Evolutionary conservation across 1,140 invertebrate species (phyloP).

Genomic region (Brevipalpus yothersi): DNA sequence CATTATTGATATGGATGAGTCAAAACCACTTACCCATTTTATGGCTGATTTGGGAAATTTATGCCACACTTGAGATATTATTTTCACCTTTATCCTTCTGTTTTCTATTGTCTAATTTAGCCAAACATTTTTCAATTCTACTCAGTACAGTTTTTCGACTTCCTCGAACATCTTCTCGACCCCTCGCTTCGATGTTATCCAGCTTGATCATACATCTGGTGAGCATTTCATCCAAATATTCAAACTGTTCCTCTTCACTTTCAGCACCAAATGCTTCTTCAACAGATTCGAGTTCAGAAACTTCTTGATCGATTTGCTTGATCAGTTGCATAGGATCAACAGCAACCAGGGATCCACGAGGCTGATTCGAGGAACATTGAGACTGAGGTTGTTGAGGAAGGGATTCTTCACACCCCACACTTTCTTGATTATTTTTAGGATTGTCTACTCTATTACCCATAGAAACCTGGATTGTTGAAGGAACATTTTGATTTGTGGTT

Average conservation of each 20-base stretch:
- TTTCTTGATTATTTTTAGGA: too few species aligned
- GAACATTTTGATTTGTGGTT: too few species aligned
- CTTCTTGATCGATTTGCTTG: slow-evolving; percentile 47
- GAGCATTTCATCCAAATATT: slow-evolving; percentile 78
- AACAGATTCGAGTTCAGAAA: slow-evolving; percentile 42
- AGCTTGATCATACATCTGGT: slow-evolving; percentile 69
- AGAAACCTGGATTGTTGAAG: too few species aligned
- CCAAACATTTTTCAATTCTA: slow-evolving; percentile 58
- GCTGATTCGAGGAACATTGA: neutral
- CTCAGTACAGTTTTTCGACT: slow-evolving; percentile 64
- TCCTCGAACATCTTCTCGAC: slow-evolving; percentile 57
- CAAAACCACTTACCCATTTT: too few species aligned
- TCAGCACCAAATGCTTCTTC: slow-evolving; percentile 49
- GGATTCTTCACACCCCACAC: too few species aligned
- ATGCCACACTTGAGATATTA: too few species aligned
- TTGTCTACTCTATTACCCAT: too few species aligned
- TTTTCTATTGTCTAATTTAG: slow-evolving; percentile 36
- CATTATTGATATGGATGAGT: too few species aligned
- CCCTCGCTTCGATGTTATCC: slow-evolving; percentile 72
- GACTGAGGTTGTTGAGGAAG: neutral
- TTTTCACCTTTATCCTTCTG: neutral
- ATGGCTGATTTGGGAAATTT: too few species aligned
- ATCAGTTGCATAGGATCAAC: slow-evolving; percentile 36
- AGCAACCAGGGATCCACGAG: neutral
- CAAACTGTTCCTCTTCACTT: slow-evolving; percentile 52